Evolutionary conservation across 2,797 vertebrate genomes (phyloP).

Genomic region (Geotria australis): DNA sequence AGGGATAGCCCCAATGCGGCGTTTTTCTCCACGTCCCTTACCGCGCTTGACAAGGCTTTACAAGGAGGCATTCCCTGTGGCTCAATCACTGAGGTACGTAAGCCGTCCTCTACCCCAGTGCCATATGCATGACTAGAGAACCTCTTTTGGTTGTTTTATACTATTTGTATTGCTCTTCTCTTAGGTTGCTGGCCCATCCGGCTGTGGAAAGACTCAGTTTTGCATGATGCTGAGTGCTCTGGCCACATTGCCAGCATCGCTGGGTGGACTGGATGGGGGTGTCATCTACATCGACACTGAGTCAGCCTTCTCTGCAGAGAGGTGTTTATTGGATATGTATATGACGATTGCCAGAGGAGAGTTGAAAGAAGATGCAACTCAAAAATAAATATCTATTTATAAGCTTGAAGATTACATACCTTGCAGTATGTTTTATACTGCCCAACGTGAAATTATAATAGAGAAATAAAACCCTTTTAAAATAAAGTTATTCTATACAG

Average conservation of each 20-base stretch:
- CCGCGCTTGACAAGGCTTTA: conserved; percentile 18
- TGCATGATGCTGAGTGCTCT: conserved; percentile 35
- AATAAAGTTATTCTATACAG: no score
- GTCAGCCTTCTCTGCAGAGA: conserved; percentile 34
- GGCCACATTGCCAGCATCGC: conserved; percentile 19
- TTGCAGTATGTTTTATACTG: no score
- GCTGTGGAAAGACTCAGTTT: conserved; percentile 46
- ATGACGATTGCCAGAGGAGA: no score
- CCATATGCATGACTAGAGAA: neutral
- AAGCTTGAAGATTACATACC: no score
- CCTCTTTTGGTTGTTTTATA: neutral
- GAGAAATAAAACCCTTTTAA: no score
- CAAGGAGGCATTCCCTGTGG: conserved; percentile 27
- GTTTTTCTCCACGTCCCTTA: conserved; percentile 20
- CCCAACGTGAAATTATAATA: no score
- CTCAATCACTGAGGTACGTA: conserved; percentile 32
- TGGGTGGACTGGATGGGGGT: conserved; percentile 26
- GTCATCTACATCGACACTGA: conserved; percentile 40
- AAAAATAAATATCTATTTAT: no score
- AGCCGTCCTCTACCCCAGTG: conserved; percentile 5
- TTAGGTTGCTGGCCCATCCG: conserved; percentile 32
- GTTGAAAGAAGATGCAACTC: no score
- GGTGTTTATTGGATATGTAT: conserved; percentile 8
- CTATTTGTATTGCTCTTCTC: neutral
- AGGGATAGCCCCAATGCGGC: conserved; percentile 7